These are phyloP conservation scores for Dynastes grantii DNA, from an alignment of 2,888 invertebrate species.

Conservation along the genomic window DNA sequence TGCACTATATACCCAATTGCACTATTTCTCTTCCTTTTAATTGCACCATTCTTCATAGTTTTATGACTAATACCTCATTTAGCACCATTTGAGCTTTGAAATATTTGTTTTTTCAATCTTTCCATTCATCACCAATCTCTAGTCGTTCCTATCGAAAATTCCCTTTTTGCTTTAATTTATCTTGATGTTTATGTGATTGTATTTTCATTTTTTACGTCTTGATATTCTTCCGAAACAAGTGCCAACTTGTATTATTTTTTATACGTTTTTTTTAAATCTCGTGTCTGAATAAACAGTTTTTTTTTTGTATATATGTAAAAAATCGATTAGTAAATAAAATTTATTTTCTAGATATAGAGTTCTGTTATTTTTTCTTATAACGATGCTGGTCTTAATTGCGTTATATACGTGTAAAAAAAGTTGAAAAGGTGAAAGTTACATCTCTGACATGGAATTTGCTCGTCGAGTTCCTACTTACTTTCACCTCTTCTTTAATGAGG, in stretches of 20 bases:
- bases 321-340: slow-evolving; percentile 2
- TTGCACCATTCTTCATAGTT: background rate
- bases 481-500: slow-evolving; percentile 49
- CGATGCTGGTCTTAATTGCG: slow-evolving; percentile 10
- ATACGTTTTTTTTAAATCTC: slow-evolving; percentile 14
- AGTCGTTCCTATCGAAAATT: slow-evolving; percentile 15
- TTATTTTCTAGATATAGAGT: slow-evolving; percentile 18
- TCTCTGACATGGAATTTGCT: slow-evolving; percentile 33
- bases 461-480: slow-evolving; percentile 53
- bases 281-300: background rate
- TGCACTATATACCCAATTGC: background rate
- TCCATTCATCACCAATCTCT: background rate
- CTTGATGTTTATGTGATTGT: background rate
- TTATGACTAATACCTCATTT: background rate
- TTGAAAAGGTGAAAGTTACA: slow-evolving; percentile 53
- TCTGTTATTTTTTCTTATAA: slow-evolving; percentile 4
- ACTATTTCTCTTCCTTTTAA: background rate
- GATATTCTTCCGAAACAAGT: slow-evolving; percentile 60
- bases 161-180: slow-evolving; percentile 21
- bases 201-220: slow-evolving; percentile 50
- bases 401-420: slow-evolving; percentile 10
- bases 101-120: background rate
- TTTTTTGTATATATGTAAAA: slow-evolving; percentile 20
- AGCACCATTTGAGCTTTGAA: too few relatives aligned
- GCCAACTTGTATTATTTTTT: slow-evolving; percentile 54